These are phyloP conservation scores for Saccostrea glomerata DNA, from an alignment of 1,140 invertebrate genomes.

Conservation along the genomic window DNA sequence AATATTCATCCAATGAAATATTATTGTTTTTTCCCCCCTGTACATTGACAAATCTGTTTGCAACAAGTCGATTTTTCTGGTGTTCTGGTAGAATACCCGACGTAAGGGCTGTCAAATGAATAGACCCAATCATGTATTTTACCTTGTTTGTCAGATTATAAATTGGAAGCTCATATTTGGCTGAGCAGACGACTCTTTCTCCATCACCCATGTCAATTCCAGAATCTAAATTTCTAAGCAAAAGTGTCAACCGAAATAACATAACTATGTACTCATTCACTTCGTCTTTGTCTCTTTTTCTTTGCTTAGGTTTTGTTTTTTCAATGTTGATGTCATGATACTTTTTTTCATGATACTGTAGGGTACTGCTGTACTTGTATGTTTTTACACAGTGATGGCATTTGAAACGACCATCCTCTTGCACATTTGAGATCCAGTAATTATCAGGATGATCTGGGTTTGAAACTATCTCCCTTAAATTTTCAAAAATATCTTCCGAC, in stretches of 20 bases:
- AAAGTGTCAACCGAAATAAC: slow-evolving; percentile 47
- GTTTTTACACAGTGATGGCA: slow-evolving; percentile 20
- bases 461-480: slow-evolving; percentile 33
- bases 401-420: slow-evolving; percentile 41
- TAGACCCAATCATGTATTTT: slow-evolving; percentile 52
- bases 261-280: slow-evolving; percentile 35
- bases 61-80: slow-evolving; percentile 45
- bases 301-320: not conserved
- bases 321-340: not conserved
- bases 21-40: slow-evolving; percentile 58
- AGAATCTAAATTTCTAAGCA: slow-evolving; percentile 51
- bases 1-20: slow-evolving; percentile 55
- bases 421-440: slow-evolving; percentile 37
- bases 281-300: slow-evolving; percentile 36
- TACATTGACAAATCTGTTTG: slow-evolving; percentile 51
- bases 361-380: too few species aligned
- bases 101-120: slow-evolving; percentile 44
- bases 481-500: slow-evolving; percentile 34
- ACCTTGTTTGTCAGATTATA: slow-evolving; percentile 56
- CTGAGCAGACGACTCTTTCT: slow-evolving; percentile 35
- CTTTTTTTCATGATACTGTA: too few species aligned
- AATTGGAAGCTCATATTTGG: slow-evolving; percentile 54
- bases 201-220: slow-evolving; percentile 59
- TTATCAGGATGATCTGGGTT: slow-evolving; percentile 49
- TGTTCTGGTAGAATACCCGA: slow-evolving; percentile 12